Base-by-base conservation (phyloP, 1,140 invertebrate species). In the Drosophila sturtevanti region DNA sequence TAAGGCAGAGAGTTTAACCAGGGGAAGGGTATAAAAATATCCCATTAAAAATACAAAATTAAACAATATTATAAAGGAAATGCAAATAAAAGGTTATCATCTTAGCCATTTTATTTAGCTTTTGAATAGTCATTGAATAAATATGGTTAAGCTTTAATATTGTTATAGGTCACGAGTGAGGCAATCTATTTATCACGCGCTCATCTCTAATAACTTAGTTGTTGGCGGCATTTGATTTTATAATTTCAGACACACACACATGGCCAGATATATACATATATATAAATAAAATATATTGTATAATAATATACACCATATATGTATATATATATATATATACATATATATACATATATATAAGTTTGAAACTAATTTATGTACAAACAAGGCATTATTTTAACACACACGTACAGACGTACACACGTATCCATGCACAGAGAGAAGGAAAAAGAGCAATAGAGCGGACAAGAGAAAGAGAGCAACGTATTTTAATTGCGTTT, bases 321-420 rank as follows among this genome's bases (percentile, higher is more conserved):
- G 35, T 35, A 38, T 10, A 16, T 56, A 34, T 21, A 9, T 58
- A 34, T 56, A 31, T 27, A 55, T 27, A 34, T 56, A 55, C 12
- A 9, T 58, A 34, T 56, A 31, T 27, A 55, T 27, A 34, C 35
- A 55, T 55, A 61, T 55, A 61, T 67, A 71, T 38, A 60, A 62
- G 68, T 62, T 73, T 69, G 68, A 78, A 77, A 79, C 82, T 87
- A 87, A 87, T 87, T 87, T 79, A 73, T 87, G 76, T 87, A 82
- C 84, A 87, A 89, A 87, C 82, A 87, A 89, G 79, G 84, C 76
- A 72, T 79, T 82, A 78, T 86, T 86, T 86, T 87, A 86, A 82
- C 77, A 38, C 76, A 79, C 35, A 79, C 67, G 68, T 31, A 31
- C 37, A 68, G 6, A 51, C 18, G 69, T 22, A 71, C 56, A 70